Base-by-base conservation (phyloP, 2,113 vertebrate species). In the Saimiri boliviensis region DNA sequence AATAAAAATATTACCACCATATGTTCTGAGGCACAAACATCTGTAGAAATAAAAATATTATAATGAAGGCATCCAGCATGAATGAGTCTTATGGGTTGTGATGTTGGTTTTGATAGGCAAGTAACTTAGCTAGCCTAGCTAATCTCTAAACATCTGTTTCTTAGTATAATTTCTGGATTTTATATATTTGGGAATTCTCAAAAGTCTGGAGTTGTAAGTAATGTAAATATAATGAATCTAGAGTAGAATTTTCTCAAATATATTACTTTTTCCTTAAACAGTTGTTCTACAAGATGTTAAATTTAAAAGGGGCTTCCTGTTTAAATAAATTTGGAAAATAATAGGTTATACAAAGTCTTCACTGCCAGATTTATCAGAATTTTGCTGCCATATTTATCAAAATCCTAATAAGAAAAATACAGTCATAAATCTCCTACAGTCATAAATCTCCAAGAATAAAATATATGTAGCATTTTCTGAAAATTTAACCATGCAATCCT, bases 71-170 rank as follows among this genome's bases (percentile, higher is more conserved):
- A 79, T 73, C 60, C 66, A 96, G 52, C 25, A 54, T 42, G 23
- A 85, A 82, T 83, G 23, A 86, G 91, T 89, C 80, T 74, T 85
- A 35, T 52, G 76, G 52, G 76, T 70, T 79, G 3, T 89, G 77
- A 73, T 52, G 25, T 16, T 76, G 54, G 12, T 91, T 97, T 91
- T 91, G 74, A 81, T 89, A 54, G 96, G 54, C 37, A 94, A 86
- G 79, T 85, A 84, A 93, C 54, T 94, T 95, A n/a, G 42, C 42
- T 76, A 83, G 66, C 20, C 40, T 49, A 60, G 80, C 76, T 89
- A 68, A 95, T 93, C 68, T 35, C 5, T 13, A 93, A 94, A 95
- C 94, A 97, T 96, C 82, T 97, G 93, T 80, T 94, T 82, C 79
- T 91, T 95, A 87, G 76, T 91, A 88, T 93, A 87, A 77, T 88